Conservation (phyloP, 2,113 vertebrate species). For the Clupea harengus region DNA sequence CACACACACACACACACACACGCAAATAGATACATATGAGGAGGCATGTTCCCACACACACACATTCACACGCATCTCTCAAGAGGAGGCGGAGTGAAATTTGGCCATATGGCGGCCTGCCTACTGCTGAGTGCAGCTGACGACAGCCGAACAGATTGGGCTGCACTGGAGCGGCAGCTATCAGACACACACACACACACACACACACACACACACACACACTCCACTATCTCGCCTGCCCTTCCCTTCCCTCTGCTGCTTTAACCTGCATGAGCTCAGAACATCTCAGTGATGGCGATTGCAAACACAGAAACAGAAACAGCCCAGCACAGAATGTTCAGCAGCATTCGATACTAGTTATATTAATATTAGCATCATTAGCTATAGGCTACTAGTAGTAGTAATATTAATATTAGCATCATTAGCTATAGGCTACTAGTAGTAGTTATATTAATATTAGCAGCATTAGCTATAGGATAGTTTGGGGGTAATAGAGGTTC, state of each 20-base stretch:
- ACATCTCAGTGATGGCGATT: too few species aligned
- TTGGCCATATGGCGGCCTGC: constrained; percentile 67
- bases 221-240: not conserved
- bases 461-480: too few species aligned
- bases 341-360: too few species aligned
- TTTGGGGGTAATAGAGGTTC: too few species aligned
- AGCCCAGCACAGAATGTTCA: too few species aligned
- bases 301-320: too few species aligned
- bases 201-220: not conserved
- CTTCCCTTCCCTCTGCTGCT: not conserved
- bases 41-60: not conserved
- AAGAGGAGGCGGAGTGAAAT: constrained; percentile 48
- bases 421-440: too few species aligned
- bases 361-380: too few species aligned
- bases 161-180: constrained; percentile 59
- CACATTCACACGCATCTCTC: constrained; percentile 25
- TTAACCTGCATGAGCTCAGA: not conserved
- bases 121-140: constrained; percentile 69
- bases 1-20: not conserved
- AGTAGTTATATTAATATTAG: too few species aligned
- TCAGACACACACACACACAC: constrained; percentile 29
- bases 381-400: too few species aligned
- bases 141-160: constrained; percentile 69
- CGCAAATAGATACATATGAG: not conserved
- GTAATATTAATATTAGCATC: too few species aligned